Conservation (phyloP, 2,888 invertebrate species). For the Dynastes maya region DNA sequence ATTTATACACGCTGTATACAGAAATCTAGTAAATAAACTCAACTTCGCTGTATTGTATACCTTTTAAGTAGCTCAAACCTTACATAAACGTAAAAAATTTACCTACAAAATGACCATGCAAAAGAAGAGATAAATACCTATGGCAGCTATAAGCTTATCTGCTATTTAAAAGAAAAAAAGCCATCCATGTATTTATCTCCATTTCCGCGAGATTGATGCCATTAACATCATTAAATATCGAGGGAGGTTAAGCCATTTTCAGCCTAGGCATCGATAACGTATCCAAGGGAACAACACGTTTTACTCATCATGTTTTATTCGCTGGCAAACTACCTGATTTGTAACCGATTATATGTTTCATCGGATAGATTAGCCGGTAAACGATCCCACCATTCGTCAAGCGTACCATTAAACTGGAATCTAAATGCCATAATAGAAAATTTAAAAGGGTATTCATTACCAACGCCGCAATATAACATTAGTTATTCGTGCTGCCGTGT, state of each 20-base stretch:
- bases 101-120: no score
- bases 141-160: no score
- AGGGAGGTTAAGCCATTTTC: neutral
- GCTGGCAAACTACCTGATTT: slow-evolving; percentile 1
- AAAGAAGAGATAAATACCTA: no score
- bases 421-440: slow-evolving; percentile 12
- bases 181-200: no score
- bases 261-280: neutral
- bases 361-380: slow-evolving; percentile 2
- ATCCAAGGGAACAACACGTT: neutral
- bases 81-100: no score
- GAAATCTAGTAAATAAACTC: no score
- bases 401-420: neutral
- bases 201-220: no score
- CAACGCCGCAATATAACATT: neutral
- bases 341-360: neutral
- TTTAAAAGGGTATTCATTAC: neutral
- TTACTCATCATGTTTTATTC: slow-evolving; percentile 10
- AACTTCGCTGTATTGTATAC: no score
- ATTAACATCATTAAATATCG: neutral
- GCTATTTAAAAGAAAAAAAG: no score
- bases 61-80: no score
- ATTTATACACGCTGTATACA: no score
- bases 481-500: neutral
- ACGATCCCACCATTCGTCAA: slow-evolving; percentile 1